These are phyloP conservation scores for Phylloscopus trochiloides DNA, from an alignment of 2,113 vertebrate species.

Conservation along the genomic window DNA sequence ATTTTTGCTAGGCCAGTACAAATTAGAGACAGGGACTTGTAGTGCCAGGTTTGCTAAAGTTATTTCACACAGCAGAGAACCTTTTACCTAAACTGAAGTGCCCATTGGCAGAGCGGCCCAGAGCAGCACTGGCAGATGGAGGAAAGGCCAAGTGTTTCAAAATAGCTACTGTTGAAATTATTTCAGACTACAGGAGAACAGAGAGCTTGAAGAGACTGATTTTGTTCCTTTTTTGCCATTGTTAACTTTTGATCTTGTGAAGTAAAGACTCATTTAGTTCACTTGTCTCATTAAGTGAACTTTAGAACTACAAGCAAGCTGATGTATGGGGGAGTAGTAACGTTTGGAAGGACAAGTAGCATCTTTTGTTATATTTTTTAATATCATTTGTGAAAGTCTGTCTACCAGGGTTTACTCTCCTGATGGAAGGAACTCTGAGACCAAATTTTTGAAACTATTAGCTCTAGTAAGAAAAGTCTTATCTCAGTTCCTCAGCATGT, in stretches of 20 bases:
- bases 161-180: background rate
- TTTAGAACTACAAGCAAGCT: background rate
- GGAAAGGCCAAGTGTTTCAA: background rate
- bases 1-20: background rate
- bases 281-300: background rate
- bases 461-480: background rate
- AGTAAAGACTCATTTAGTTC: background rate
- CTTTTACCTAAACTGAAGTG: background rate
- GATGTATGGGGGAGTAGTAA: rapidly evolving
- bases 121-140: background rate
- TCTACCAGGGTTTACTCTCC: background rate
- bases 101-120: background rate
- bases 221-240: background rate
- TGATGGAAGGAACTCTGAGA: background rate
- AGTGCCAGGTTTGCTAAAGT: background rate
- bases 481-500: background rate
- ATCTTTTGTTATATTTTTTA: background rate
- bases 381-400: background rate
- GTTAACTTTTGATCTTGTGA: background rate
- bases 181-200: background rate
- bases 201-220: background rate
- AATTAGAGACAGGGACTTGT: background rate
- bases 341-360: background rate
- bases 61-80: background rate
- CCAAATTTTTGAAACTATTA: background rate